Conservation (phyloP, 2,888 invertebrate genomes). For the Macrophya annulata region DNA sequence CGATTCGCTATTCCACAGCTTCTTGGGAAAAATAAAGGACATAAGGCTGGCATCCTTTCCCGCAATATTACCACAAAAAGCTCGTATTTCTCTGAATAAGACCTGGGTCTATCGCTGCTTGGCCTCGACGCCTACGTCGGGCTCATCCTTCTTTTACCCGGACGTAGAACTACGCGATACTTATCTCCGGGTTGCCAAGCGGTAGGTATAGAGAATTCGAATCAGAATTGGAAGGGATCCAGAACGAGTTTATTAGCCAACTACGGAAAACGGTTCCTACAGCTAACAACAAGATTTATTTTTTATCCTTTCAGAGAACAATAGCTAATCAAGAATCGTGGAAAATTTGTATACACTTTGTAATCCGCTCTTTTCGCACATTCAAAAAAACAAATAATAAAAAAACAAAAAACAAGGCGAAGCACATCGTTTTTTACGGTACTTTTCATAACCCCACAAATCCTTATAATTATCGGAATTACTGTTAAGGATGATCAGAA, state of each 20-base stretch:
- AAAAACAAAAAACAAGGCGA: no score
- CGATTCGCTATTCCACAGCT: slow-evolving; percentile 20
- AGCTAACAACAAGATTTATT: slow-evolving; percentile 11
- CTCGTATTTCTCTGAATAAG: slow-evolving; percentile 62
- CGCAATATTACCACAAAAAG: slow-evolving; percentile 65
- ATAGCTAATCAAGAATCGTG: not conserved
- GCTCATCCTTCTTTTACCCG: slow-evolving; percentile 43
- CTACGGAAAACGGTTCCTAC: slow-evolving; percentile 2
- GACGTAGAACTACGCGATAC: slow-evolving; percentile 43
- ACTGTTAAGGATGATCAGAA: no score
- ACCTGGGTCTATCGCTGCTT: slow-evolving; percentile 25
- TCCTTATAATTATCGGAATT: no score
- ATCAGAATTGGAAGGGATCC: slow-evolving; percentile 52
- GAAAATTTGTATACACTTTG: not conserved
- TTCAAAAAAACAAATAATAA: not conserved
- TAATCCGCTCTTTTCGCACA: not conserved
- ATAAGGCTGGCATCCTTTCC: slow-evolving; percentile 44
- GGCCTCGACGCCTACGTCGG: slow-evolving; percentile 39
- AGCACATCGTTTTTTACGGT: no score
- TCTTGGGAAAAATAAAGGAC: slow-evolving; percentile 9
- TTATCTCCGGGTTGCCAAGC: slow-evolving; percentile 50
- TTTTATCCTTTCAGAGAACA: not conserved
- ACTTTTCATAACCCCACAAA: no score
- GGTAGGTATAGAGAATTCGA: slow-evolving; percentile 15
- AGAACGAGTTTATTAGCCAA: slow-evolving; percentile 55